These are phyloP conservation scores for Tangara arthus DNA, from an alignment of 2,797 vertebrate genomes.

Conservation along the genomic window DNA sequence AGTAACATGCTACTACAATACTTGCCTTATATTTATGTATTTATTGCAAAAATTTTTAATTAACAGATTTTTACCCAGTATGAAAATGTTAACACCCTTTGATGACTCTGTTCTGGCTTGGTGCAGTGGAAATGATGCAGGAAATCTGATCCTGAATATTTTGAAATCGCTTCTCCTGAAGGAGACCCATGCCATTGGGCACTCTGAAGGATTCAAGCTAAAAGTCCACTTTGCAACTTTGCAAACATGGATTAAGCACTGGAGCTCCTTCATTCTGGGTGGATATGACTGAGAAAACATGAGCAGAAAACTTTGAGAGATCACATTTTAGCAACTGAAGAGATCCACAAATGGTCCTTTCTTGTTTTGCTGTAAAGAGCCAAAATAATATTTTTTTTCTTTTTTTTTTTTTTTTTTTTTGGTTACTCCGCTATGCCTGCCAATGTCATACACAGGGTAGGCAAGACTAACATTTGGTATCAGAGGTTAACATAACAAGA, in stretches of 20 bases:
- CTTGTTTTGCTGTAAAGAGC: neutral
- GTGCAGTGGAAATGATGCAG: neutral
- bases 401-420: neutral
- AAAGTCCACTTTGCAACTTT: neutral
- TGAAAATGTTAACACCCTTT: neutral
- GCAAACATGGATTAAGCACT: neutral
- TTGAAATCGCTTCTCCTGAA: neutral
- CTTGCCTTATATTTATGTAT: neutral
- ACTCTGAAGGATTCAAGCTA: neutral
- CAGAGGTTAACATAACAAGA: constrained; percentile 27
- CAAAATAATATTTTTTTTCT: neutral
- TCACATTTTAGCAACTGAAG: neutral
- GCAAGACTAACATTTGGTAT: neutral
- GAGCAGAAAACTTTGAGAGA: neutral
- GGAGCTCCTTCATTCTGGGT: neutral
- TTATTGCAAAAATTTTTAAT: neutral
- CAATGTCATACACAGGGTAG: neutral
- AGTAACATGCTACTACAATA: neutral
- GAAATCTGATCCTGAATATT: neutral
- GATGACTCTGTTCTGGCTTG: neutral
- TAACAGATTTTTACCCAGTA: neutral
- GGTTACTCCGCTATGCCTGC: neutral
- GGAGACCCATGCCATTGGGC: fast-evolving
- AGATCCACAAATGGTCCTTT: neutral
- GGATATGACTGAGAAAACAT: neutral